phyloP scores from a whole-genome alignment of 2,113 vertebrate genomes.

The Hypocryptadius cinnamomeus region DNA sequence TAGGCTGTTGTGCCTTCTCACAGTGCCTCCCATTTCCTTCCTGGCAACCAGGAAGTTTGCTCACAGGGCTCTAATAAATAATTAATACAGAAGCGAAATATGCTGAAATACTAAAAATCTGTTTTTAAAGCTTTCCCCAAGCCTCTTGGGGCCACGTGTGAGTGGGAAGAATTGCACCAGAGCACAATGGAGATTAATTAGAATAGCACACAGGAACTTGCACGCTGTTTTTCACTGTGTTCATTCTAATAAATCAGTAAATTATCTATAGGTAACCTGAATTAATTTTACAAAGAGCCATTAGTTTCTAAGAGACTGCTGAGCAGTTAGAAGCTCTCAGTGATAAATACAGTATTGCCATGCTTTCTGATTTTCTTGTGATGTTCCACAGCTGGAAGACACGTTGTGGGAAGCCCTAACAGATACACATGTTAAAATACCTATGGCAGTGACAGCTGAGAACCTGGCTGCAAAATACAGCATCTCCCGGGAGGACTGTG shows the following conservation, averaged over 20 bases:
- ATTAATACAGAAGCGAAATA: not conserved
- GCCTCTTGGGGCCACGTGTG: not conserved
- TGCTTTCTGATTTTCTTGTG: not conserved
- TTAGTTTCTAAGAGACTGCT: not conserved
- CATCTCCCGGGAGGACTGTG: conserved; percentile 83
- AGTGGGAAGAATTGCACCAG: not conserved
- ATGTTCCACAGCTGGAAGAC: conserved; percentile 82
- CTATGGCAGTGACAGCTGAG: conserved; percentile 94
- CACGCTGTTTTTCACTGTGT: not conserved
- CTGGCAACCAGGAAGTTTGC: not conserved
- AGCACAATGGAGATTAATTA: not conserved
- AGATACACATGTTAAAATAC: conserved; percentile 80
- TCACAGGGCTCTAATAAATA: not conserved
- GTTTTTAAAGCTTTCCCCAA: not conserved
- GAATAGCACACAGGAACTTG: not conserved
- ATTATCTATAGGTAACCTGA: not conserved
- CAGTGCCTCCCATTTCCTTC: not conserved
- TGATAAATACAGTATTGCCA: not conserved
- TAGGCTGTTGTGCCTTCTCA: not conserved
- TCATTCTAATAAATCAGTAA: not conserved
- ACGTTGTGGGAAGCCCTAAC: conserved; percentile 85
- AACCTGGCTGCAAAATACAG: conserved; percentile 88
- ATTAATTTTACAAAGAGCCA: not conserved
- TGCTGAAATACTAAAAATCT: not conserved
- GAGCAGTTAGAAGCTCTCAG: not conserved